Conservation (phyloP, 2,797 vertebrate species). For the Clamator glandarius region DNA sequence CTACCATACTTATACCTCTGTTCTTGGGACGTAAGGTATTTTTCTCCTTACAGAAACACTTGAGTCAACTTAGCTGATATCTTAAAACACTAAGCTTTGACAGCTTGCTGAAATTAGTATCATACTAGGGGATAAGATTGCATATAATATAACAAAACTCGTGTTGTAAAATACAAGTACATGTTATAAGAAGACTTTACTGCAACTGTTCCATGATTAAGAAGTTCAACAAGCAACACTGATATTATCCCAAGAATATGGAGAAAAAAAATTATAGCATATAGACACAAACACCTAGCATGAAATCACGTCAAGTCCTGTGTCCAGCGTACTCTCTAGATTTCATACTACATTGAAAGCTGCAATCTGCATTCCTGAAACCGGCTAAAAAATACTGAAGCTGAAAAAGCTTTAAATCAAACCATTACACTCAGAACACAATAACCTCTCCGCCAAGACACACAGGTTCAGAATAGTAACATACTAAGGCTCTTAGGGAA, state of each 20-base stretch:
- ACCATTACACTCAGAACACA: neutral
- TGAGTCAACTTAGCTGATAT: neutral
- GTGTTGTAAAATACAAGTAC: neutral
- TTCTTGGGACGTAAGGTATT: neutral
- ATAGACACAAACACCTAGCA: neutral
- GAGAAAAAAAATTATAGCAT: neutral
- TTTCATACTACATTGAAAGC: neutral
- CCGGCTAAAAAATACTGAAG: neutral
- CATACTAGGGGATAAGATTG: neutral
- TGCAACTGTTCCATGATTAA: neutral
- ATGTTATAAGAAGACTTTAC: neutral
- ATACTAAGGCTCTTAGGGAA: neutral
- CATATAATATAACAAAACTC: neutral
- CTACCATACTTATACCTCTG: neutral
- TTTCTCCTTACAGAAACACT: neutral
- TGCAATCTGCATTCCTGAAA: neutral
- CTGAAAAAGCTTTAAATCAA: neutral
- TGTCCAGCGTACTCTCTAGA: neutral
- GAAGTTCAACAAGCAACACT: neutral
- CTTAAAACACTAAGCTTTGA: neutral
- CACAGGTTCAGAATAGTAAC: neutral
- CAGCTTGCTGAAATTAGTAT: neutral
- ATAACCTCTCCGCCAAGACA: rapidly evolving
- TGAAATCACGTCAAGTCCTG: neutral
- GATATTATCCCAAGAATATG: neutral